phyloP scores from a whole-genome alignment of 2,888 invertebrate species.

The Fragum sueziense region DNA sequence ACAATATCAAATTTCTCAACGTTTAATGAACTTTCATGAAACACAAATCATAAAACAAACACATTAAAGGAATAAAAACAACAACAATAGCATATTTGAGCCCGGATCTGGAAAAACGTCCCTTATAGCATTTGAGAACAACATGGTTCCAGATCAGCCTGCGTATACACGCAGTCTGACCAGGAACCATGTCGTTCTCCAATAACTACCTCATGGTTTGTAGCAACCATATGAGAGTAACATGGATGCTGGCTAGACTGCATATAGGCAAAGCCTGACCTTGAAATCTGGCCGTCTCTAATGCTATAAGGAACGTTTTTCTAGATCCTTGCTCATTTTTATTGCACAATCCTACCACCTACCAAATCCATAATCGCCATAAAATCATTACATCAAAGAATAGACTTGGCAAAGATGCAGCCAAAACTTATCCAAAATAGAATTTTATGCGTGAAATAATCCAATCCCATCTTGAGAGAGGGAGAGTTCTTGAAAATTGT shows the following conservation, averaged over 20 bases:
- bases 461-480: too few relatives aligned
- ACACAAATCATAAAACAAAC: conserved; percentile 11
- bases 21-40: conserved; percentile 8
- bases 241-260: not conserved
- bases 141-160: too few relatives aligned
- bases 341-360: not conserved
- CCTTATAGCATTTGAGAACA: too few relatives aligned
- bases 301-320: too few relatives aligned
- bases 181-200: too few relatives aligned
- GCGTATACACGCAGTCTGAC: too few relatives aligned
- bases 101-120: too few relatives aligned
- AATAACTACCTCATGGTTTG: too few relatives aligned
- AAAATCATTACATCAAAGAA: not conserved
- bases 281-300: not conserved
- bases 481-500: too few relatives aligned
- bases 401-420: not conserved
- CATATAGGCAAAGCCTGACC: not conserved
- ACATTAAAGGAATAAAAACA: not conserved
- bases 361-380: not conserved
- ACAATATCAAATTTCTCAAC: not conserved
- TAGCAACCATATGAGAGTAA: too few relatives aligned
- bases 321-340: too few relatives aligned
- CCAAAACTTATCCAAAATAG: not conserved
- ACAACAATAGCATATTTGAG: not conserved
- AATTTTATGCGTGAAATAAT: not conserved